phyloP scores from a whole-genome alignment of 2,113 vertebrate genomes.

The Sturnira hondurensis region DNA sequence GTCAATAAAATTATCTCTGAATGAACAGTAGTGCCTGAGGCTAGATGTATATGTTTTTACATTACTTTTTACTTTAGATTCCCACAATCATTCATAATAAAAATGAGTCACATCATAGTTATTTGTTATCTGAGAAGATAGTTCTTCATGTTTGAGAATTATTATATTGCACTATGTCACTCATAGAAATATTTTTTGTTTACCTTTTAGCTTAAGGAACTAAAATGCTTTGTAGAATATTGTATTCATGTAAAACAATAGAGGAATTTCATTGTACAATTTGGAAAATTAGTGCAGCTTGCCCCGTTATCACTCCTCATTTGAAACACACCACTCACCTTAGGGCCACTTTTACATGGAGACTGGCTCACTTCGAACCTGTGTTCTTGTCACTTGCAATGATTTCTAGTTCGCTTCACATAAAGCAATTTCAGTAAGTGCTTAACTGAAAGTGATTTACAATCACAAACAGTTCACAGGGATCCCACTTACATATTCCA shows the following conservation, averaged over 20 bases:
- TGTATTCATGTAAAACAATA: background rate
- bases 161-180: background rate
- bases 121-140: background rate
- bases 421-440: constrained; percentile 62
- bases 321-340: background rate
- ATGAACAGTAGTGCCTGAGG: background rate
- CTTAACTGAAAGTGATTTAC: constrained; percentile 55
- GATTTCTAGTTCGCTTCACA: constrained; percentile 31
- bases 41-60: background rate
- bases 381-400: constrained; percentile 3
- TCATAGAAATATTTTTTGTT: background rate
- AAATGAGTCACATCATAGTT: background rate
- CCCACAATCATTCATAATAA: background rate
- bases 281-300: background rate
- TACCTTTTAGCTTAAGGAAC: background rate
- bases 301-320: constrained; percentile 17
- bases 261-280: background rate
- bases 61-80: constrained; percentile 1
- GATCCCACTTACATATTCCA: background rate
- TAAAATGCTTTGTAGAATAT: background rate
- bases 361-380: background rate
- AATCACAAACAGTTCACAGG: background rate
- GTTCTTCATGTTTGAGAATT: background rate
- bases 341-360: background rate
- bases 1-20: background rate